These are phyloP conservation scores for Aphodius sticticus DNA, from an alignment of 2,888 invertebrate species.

Conservation along the genomic window DNA sequence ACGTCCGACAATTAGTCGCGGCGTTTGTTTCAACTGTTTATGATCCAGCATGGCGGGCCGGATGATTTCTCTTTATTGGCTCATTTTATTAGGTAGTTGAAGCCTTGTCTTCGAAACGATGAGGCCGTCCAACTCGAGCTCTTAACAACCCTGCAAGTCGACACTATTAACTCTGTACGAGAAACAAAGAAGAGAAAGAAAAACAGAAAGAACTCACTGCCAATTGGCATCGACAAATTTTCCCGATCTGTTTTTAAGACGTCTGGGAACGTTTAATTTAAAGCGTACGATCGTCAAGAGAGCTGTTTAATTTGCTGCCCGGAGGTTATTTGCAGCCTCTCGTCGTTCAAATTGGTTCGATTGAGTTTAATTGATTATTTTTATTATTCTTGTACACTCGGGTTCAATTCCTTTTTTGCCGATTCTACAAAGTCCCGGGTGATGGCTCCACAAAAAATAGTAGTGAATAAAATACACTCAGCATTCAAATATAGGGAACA, in stretches of 20 bases:
- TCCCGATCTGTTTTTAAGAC: background rate
- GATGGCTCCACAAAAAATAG: too few relatives aligned
- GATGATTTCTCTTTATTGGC: constrained; percentile 39
- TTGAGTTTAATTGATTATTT: background rate
- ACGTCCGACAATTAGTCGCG: constrained; percentile 50
- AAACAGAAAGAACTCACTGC: background rate
- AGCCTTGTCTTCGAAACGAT: background rate
- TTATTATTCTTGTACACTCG: background rate
- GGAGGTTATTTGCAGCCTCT: background rate
- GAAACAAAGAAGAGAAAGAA: background rate
- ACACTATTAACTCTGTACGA: background rate
- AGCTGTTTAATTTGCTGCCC: background rate
- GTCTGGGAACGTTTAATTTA: background rate
- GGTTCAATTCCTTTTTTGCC: background rate
- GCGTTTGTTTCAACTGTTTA: constrained; percentile 39
- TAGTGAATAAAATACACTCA: too few relatives aligned
- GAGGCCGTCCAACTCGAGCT: background rate
- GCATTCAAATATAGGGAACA: too few relatives aligned
- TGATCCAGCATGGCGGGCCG: constrained; percentile 40
- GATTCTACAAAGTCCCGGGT: too few relatives aligned
- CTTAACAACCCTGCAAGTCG: background rate
- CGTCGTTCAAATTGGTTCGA: background rate
- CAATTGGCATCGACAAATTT: background rate
- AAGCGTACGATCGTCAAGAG: background rate
- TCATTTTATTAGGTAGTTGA: constrained; percentile 4